phyloP scores from a whole-genome alignment of 35 echinoderm and acorn worm genomes.

The Nesometra sesokonis region DNA sequence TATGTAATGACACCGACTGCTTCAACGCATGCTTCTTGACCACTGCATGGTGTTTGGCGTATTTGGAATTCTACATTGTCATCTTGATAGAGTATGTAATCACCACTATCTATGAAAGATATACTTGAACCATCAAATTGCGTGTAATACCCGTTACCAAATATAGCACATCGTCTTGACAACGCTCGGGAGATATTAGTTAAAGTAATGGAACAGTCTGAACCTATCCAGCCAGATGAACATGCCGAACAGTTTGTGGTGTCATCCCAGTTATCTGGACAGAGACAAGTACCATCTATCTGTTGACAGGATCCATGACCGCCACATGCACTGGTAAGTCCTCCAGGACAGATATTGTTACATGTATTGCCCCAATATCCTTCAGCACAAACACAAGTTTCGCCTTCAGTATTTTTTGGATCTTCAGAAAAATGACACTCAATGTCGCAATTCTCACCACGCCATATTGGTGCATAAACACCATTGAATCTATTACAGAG shows the following conservation, averaged over 20 bases:
- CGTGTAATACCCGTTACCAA: conserved; percentile 56
- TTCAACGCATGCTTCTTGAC: conserved; percentile 41
- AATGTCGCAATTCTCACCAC: conserved; percentile 33
- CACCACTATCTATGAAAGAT: conserved; percentile 42
- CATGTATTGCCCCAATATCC: conserved; percentile 69
- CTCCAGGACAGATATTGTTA: conserved; percentile 37
- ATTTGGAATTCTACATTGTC: conserved; percentile 38
- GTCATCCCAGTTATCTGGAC: conserved; percentile 53
- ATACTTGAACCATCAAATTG: conserved; percentile 68
- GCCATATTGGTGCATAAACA: conserved; percentile 56
- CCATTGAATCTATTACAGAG: conserved; percentile 44
- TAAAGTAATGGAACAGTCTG: conserved; percentile 54
- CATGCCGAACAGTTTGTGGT: conserved; percentile 26
- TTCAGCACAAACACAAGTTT: conserved; percentile 29
- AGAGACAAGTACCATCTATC: conserved; percentile 39
- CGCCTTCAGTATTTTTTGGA: not conserved
- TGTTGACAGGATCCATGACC: conserved; percentile 45
- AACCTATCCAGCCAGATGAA: conserved; percentile 52
- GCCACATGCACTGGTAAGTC: conserved; percentile 34
- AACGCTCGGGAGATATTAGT: not conserved
- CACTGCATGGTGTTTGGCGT: conserved; percentile 51
- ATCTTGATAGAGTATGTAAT: conserved; percentile 43
- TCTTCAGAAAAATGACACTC: conserved; percentile 44
- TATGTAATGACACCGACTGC: conserved; percentile 30
- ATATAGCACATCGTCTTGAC: conserved; percentile 29